Base-by-base conservation (phyloP, 2,888 invertebrate species). In the Ferdinandea cuprea region DNA sequence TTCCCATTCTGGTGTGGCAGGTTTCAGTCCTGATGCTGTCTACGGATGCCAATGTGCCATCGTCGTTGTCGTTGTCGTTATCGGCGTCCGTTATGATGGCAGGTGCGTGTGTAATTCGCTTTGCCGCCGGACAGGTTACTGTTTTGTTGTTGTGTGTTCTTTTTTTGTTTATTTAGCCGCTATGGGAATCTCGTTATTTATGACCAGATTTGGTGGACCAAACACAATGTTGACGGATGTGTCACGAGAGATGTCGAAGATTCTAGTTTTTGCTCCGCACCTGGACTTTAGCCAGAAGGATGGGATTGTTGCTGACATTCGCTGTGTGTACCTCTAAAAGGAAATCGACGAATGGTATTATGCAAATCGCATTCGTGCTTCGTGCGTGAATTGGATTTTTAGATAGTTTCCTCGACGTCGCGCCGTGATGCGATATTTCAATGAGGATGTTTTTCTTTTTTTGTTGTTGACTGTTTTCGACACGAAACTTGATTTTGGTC, bases 1-100 rank as follows among this genome's bases (percentile, higher is more conserved):
- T 65, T 81, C 63, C 69, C 50, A 65, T 68, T 80, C 61, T 56
- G 54, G 74, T 35, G 61, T 13, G 35, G 80, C 76, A 68, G 69
- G 61, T 74, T 72, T 37, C 48, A 61, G 25, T 46, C 13, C 7
- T 25, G 50, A 25, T 32, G 8, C 40, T 54, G 59, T 30, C 21
- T 52, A 35, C 30, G 21, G 19, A n/a, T 11, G 17, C 8, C 46
- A n/a, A 19, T 48, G 28, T 56, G 21, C 54, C 54, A 25, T 52
- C 50, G 15, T 13, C n/a, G 61, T 28, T 37, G 54, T 37, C 15
- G 68, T 59, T 28, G 48, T 19, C n/a, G 25, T 1, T 25, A 30
- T 56, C 30, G n/a, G n/a, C n/a, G n/a, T n/a, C 65, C 21, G 44
- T 61, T 19, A 25, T 68, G 61, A 25, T 63, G 65, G 78, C 79